Evolutionary conservation across 1,140 invertebrate genomes (phyloP).

Genomic region (Leptinotarsa defecta): DNA sequence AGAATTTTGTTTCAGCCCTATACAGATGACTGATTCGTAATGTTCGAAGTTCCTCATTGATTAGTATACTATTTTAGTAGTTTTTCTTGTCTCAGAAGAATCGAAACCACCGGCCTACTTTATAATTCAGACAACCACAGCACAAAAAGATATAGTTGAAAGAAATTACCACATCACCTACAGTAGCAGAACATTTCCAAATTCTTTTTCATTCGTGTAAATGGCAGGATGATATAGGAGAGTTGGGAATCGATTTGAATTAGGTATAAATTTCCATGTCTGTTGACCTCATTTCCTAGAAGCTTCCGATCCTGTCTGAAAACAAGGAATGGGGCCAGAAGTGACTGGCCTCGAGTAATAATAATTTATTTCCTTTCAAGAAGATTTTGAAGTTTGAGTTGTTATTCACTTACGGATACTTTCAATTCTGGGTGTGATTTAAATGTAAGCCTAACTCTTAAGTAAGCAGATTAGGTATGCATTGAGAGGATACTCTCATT

Average conservation of each 20-base stretch:
- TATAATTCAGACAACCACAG: constrained; percentile 10
- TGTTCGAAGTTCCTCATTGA: constrained; percentile 8
- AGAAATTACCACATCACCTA: constrained; percentile 17
- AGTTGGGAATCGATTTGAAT: background rate
- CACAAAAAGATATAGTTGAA: constrained; percentile 18
- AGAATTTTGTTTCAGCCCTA: constrained; percentile 1
- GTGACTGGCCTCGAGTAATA: no score
- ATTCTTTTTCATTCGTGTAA: background rate
- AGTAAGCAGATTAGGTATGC: background rate
- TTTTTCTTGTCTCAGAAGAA: constrained; percentile 6
- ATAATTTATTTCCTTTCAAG: no score
- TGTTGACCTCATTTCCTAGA: background rate
- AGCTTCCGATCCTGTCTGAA: background rate
- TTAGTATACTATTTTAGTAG: constrained; percentile 7
- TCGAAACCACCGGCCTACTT: constrained; percentile 20
- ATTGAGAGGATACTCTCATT: background rate
- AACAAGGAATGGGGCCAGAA: background rate
- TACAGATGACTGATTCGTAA: constrained; percentile 3
- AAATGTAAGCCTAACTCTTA: constrained; percentile 4
- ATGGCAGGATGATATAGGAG: background rate
- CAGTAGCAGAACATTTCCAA: background rate
- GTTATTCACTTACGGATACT: background rate
- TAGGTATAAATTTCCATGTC: background rate
- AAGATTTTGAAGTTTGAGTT: background rate
- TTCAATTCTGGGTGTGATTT: constrained; percentile 3